Evolutionary conservation across 2,113 vertebrate species (phyloP).

Genomic region (Crotophaga sulcirostris): DNA sequence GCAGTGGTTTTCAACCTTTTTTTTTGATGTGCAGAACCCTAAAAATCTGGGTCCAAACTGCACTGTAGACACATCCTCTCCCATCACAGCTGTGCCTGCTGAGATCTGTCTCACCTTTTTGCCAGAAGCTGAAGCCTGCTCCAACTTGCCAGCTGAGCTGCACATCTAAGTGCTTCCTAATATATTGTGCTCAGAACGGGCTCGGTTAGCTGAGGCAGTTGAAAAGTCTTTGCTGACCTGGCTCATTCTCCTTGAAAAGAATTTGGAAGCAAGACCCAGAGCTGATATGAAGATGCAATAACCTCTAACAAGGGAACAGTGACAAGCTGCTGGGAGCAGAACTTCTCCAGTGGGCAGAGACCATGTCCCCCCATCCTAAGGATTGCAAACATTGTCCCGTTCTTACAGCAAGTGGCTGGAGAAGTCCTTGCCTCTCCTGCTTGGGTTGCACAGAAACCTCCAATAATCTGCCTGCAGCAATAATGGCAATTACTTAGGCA

Average conservation of each 20-base stretch:
- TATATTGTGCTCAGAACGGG: background rate
- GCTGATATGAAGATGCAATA: background rate
- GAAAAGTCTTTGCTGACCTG: slow-evolving; percentile 41
- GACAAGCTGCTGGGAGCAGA: background rate
- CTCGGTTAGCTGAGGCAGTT: background rate
- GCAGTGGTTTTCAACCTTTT: background rate
- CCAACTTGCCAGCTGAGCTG: slow-evolving; percentile 33
- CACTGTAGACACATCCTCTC: background rate
- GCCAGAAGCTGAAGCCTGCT: slow-evolving; percentile 4
- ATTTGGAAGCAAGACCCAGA: background rate
- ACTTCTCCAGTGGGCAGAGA: background rate
- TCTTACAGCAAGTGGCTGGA: background rate
- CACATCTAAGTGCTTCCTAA: slow-evolving; percentile 6
- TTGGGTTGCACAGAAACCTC: background rate
- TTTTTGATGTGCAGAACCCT: background rate
- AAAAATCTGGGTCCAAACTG: background rate
- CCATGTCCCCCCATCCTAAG: fast-evolving
- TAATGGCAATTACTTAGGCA: background rate
- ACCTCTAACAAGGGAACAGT: background rate
- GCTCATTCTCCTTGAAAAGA: slow-evolving; percentile 40
- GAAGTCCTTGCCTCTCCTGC: background rate
- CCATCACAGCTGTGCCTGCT: slow-evolving; percentile 60
- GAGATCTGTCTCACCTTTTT: slow-evolving; percentile 33
- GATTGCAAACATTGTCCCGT: background rate
- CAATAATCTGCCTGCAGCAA: background rate